phyloP scores from a whole-genome alignment of 2,797 vertebrate genomes.

The Vespertilio murinus region DNA sequence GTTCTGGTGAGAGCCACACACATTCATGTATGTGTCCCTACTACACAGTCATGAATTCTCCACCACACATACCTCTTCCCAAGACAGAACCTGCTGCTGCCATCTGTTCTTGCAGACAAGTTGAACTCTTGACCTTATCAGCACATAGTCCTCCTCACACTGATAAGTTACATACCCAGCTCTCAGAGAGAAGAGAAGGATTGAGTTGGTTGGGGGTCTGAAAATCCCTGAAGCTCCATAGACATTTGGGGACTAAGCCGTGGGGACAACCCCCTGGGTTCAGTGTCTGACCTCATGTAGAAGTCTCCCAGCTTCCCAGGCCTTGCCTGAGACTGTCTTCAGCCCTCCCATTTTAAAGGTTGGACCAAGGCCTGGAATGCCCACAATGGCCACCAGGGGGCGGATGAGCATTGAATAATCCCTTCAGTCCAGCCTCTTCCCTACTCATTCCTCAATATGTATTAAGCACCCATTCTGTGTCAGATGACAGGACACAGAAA shows the following conservation, averaged over 20 bases:
- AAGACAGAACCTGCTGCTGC: neutral
- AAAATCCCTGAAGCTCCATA: neutral
- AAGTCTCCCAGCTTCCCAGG: neutral
- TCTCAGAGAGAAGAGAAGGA: slow-evolving; percentile 4
- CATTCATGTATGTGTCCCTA: too few relatives aligned
- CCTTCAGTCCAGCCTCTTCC: neutral
- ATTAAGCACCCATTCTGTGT: neutral
- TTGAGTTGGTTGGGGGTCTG: neutral
- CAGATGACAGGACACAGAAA: neutral
- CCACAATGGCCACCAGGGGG: slow-evolving; percentile 52
- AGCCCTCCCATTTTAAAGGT: neutral
- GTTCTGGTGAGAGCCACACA: neutral
- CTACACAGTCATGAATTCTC: neutral
- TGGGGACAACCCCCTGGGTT: too few relatives aligned
- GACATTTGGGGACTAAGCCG: neutral
- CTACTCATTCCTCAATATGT: neutral
- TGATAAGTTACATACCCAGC: neutral
- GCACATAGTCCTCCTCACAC: neutral
- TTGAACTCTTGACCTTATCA: neutral
- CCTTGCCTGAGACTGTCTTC: neutral
- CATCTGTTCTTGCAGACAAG: slow-evolving; percentile 12
- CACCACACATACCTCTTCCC: neutral
- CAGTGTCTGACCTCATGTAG: neutral
- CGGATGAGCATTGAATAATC: slow-evolving; percentile 43
- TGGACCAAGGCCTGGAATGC: neutral